Evolutionary conservation across 2,113 vertebrate species (phyloP).

Genomic region (Microcebus lehilahytsara): DNA sequence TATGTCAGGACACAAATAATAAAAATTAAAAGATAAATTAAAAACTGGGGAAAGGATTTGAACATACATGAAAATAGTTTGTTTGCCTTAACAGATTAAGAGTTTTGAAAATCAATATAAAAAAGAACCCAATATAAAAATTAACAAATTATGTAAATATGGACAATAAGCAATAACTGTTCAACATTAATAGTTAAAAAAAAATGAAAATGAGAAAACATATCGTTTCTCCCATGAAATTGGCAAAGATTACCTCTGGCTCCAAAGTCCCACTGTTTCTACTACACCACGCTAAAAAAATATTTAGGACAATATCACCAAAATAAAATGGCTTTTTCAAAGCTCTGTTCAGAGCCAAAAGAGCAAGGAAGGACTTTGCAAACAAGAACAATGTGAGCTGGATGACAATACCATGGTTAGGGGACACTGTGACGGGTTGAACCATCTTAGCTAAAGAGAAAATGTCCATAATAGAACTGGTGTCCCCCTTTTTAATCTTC

Average conservation of each 20-base stretch:
- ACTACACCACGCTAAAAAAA: background rate
- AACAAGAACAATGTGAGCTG: background rate
- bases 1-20: background rate
- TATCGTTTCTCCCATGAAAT: background rate
- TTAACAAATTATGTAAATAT: background rate
- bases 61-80: background rate
- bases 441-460: background rate
- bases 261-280: background rate
- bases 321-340: background rate
- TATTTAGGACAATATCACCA: background rate
- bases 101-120: background rate
- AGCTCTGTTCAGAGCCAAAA: background rate
- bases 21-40: constrained; percentile 6
- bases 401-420: background rate
- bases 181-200: background rate
- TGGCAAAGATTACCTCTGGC: background rate
- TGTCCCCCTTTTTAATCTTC: background rate
- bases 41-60: background rate
- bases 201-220: constrained; percentile 13
- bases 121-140: background rate
- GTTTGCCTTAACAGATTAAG: background rate
- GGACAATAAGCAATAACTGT: background rate
- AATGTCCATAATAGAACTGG: background rate
- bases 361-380: background rate
- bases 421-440: background rate